These are phyloP conservation scores for Galeruca laticollis DNA, from an alignment of 2,888 invertebrate species.

Conservation along the genomic window DNA sequence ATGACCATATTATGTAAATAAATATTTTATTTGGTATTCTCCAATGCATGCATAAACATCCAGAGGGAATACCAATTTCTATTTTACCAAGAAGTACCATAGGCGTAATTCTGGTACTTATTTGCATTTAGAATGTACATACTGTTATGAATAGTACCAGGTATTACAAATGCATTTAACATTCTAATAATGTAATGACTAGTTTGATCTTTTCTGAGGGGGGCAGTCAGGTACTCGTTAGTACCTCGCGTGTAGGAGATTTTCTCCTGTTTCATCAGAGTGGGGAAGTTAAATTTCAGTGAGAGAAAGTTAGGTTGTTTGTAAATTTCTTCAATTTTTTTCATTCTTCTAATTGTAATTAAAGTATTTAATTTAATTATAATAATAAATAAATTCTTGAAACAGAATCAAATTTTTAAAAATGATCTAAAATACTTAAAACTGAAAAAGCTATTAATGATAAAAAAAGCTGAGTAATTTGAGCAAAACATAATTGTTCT, in stretches of 20 bases:
- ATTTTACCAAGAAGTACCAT: conserved; percentile 15
- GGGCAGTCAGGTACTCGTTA: neutral
- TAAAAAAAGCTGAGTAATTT: too few species aligned
- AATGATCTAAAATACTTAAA: too few species aligned
- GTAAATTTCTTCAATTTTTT: too few species aligned
- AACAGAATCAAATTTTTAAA: too few species aligned
- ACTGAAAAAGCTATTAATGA: too few species aligned
- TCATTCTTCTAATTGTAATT: too few species aligned
- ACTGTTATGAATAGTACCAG: conserved; percentile 22
- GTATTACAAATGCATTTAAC: conserved; percentile 17
- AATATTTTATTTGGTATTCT: too few species aligned
- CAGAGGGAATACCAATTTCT: conserved; percentile 18
- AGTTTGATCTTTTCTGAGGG: conserved; percentile 1
- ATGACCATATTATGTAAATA: too few species aligned
- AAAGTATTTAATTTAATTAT: too few species aligned
- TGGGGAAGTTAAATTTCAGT: neutral
- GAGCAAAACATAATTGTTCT: too few species aligned
- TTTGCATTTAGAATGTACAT: conserved; percentile 25
- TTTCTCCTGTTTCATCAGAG: neutral
- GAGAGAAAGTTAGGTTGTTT: neutral
- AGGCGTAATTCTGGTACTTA: conserved; percentile 16
- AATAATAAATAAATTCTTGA: too few species aligned
- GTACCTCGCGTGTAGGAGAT: neutral
- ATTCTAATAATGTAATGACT: conserved; percentile 21
- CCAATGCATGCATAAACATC: neutral